Evolutionary conservation across 2,113 vertebrate species (phyloP).

Genomic region (Maylandia zebra): DNA sequence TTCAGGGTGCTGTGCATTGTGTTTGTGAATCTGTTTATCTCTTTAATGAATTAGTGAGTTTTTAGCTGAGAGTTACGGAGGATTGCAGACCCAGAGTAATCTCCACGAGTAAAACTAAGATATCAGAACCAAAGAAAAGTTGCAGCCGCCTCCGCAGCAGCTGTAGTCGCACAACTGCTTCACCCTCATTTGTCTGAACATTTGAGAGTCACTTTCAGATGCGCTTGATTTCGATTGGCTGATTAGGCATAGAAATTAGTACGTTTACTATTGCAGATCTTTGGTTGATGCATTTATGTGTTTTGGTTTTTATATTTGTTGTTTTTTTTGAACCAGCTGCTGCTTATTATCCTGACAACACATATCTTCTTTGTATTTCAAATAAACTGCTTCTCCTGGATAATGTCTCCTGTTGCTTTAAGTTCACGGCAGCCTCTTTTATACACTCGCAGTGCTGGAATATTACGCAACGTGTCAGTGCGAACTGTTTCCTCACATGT

Average conservation of each 20-base stretch:
- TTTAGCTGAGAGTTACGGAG: neutral
- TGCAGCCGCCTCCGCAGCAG: neutral
- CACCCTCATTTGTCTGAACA: neutral
- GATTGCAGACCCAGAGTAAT: neutral
- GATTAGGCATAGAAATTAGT: neutral
- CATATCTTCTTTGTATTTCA: neutral
- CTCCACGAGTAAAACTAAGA: neutral
- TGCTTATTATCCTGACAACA: neutral
- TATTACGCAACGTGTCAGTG: neutral
- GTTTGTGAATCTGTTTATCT: neutral
- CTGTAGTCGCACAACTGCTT: neutral
- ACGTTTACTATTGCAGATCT: neutral
- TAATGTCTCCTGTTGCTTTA: neutral
- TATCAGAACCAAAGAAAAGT: neutral
- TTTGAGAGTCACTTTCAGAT: neutral
- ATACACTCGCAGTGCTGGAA: neutral
- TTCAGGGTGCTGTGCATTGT: neutral
- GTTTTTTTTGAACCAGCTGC: neutral
- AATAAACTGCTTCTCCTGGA: neutral
- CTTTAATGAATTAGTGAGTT: neutral
- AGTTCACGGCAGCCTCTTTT: neutral
- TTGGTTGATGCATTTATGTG: neutral
- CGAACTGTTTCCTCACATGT: neutral
- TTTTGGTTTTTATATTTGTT: neutral
- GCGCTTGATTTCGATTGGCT: neutral